phyloP scores from a whole-genome alignment of 2,888 invertebrate species.

The Eristalis intricaria region DNA sequence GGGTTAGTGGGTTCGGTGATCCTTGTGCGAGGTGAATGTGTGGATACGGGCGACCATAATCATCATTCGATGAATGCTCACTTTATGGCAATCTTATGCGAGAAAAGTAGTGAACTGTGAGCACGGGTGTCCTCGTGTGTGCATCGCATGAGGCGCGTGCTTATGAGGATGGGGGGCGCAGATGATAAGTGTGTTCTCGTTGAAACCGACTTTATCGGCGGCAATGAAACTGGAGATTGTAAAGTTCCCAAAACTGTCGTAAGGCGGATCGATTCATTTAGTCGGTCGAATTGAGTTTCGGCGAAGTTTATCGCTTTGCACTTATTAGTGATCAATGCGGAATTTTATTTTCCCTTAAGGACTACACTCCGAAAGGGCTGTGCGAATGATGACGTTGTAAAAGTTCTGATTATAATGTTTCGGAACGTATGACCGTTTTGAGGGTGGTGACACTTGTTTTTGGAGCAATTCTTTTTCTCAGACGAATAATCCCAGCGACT shows the following conservation, averaged over 20 bases:
- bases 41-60: slow-evolving; percentile 3
- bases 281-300: slow-evolving; percentile 10
- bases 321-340: slow-evolving; percentile 12
- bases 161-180: neutral
- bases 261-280: slow-evolving; percentile 23
- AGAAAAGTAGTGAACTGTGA: neutral
- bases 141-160: neutral
- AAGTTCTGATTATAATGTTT: neutral
- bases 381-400: neutral
- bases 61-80: slow-evolving; percentile 8
- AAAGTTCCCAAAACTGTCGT: slow-evolving; percentile 25
- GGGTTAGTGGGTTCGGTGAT: slow-evolving; percentile 13
- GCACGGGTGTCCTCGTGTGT: neutral
- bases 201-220: slow-evolving; percentile 17
- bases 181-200: neutral
- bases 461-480: neutral
- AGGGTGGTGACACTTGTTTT: neutral
- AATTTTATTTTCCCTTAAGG: slow-evolving; percentile 2
- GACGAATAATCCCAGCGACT: neutral
- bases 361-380: neutral
- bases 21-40: neutral
- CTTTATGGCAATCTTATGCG: slow-evolving; percentile 8
- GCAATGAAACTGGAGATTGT: slow-evolving; percentile 17
- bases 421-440: neutral
- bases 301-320: slow-evolving; percentile 11